Percentiles rank a stretch among this genome's conserved stretches.
Conservation (phyloP, 2,888 invertebrate genomes). For the Agrochola macilenta region DNA sequence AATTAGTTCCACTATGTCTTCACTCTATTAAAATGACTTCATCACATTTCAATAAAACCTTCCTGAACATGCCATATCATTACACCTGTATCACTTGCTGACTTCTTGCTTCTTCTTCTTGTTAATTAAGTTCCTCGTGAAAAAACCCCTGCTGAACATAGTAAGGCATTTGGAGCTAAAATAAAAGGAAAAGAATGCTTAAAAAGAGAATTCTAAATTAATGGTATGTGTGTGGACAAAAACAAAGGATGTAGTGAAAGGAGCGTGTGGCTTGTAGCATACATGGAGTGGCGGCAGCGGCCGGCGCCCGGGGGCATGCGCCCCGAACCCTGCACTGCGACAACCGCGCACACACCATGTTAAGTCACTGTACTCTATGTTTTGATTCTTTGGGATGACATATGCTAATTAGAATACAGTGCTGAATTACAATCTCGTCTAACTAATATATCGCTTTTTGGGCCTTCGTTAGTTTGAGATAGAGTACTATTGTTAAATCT, state of each 20-base stretch:
- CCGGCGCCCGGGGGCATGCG: constrained; percentile 75
- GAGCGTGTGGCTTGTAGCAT: constrained; percentile 62
- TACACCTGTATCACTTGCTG: neutral
- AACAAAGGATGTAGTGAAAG: constrained; percentile 64
- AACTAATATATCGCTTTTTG: neutral
- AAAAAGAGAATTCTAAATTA: constrained; percentile 45
- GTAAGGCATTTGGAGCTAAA: constrained; percentile 20
- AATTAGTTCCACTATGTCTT: constrained; percentile 8
- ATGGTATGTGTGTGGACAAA: constrained; percentile 54
- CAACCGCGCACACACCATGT: constrained; percentile 68
- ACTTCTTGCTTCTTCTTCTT: too few species aligned
- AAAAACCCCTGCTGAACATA: neutral
- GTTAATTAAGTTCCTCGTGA: constrained; percentile 1
- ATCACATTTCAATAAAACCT: neutral
- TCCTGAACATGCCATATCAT: neutral
- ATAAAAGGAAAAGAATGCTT: constrained; percentile 41
- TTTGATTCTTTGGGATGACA: constrained; percentile 25
- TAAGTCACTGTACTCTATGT: constrained; percentile 38
- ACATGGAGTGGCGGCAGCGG: constrained; percentile 66
- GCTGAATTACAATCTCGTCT: neutral
- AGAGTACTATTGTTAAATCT: neutral
- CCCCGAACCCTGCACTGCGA: constrained; percentile 85
- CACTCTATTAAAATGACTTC: neutral
- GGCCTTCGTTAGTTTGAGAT: neutral
- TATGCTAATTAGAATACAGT: constrained; percentile 9